Conservation (phyloP, 2,888 invertebrate genomes). For the Dolomedes plantarius region DNA sequence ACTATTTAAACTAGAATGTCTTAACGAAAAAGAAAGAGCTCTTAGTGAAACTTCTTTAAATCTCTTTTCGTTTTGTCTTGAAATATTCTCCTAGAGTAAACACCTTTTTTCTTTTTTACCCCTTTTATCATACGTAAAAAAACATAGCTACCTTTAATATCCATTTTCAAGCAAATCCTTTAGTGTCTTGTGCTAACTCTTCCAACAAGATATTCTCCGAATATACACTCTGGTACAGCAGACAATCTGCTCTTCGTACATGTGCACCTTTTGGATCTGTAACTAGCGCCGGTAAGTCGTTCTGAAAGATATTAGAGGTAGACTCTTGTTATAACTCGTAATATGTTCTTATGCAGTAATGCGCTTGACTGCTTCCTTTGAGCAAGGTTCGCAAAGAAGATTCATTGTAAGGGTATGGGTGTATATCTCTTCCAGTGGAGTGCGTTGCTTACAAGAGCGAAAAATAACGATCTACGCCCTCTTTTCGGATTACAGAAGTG, state of each 20-base stretch:
- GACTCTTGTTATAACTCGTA: background rate
- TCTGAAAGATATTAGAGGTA: background rate
- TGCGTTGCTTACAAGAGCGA: conserved; percentile 44
- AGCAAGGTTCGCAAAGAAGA: conserved; percentile 14
- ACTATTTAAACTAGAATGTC: no score
- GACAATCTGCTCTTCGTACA: background rate
- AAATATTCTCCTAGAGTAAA: no score
- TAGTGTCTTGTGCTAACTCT: background rate
- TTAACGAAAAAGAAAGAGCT: no score
- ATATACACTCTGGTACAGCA: background rate
- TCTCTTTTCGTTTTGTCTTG: no score
- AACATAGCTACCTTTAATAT: conserved; percentile 19
- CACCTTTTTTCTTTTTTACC: no score
- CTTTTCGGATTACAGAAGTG: background rate
- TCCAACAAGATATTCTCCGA: background rate
- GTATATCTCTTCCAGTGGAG: conserved; percentile 11
- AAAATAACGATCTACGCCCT: conserved; percentile 29
- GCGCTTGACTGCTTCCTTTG: conserved; percentile 34
- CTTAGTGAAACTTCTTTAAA: no score
- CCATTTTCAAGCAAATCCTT: background rate
- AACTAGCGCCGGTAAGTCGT: background rate
- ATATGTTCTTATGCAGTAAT: conserved; percentile 12
- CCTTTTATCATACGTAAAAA: no score
- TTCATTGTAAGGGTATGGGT: conserved; percentile 25
- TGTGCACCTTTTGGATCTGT: background rate